Base-by-base conservation (phyloP, 1,140 invertebrate species). In the Brachionus koreanus region DNA sequence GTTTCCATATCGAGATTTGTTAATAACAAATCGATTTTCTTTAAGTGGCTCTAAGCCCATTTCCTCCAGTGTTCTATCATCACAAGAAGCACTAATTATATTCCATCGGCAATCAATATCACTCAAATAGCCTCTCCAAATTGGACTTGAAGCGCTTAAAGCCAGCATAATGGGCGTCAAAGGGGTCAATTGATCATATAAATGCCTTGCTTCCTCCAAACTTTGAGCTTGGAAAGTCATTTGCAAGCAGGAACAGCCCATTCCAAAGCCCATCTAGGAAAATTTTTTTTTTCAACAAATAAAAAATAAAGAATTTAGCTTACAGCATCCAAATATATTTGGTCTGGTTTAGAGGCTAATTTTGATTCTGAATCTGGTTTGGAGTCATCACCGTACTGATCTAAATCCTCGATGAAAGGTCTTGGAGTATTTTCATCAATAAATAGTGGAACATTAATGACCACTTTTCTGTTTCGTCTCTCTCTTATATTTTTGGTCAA, bases 211-310 rank as follows among this genome's bases (percentile, higher is more conserved):
- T 91, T 99, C 98, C 61, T 91, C 91, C 46, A 99, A 96, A 87
- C 98, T 98, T 87, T 95, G 98, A 0, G 98, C 96, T 90, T 97
- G 94, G 85, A 91, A 91, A 16, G 90, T 91, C 29, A 97, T 90
- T 88, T 99, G 98, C 12, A 99, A 90, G 87, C 97, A 99, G 86
- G 94, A 97, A 86, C 94, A 97, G 42, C 97, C 97, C 98, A 99
- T 99, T 46, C 98, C 98, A 89, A 99, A 99, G 39, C 95, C 97
- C 97, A 99, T 99, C 76, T 63, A 46, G 16, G 57, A 33, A 42
- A 72, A 72, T n/a, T 39, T 42, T 72, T 39, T 10, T 35, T 39
- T 72, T 72, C 13, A 12, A 72, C 16, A 35, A 39, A 72, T 16
- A 9, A 23, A 23, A 52, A 16, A 37, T 29, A n/a, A 75, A 46